Evolutionary conservation across 37 sponge, comb jelly and placozoan species (phyloP).

Genomic region (Petrosia ficiformis): DNA sequence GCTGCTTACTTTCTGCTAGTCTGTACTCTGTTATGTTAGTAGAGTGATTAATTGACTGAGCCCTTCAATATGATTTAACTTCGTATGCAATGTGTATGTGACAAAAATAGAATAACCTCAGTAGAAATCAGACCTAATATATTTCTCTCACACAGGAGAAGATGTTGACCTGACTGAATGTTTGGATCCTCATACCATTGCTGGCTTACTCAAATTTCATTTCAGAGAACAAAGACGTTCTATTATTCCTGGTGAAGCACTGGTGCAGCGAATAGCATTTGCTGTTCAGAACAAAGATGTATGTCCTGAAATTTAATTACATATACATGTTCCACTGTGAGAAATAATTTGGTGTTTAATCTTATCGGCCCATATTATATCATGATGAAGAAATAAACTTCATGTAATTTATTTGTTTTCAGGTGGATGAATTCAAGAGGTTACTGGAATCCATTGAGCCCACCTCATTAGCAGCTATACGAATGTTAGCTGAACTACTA

Average conservation of each 20-base stretch:
- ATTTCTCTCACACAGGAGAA: conserved; percentile 25
- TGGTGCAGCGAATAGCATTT: conserved; percentile 23
- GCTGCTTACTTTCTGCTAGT: too few relatives aligned
- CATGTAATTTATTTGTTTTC: too few relatives aligned
- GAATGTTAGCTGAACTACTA: conserved; percentile 49
- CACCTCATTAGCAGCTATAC: conserved; percentile 16
- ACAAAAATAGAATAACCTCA: too few relatives aligned
- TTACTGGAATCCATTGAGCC: too few relatives aligned
- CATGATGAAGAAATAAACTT: too few relatives aligned
- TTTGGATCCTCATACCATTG: conserved; percentile 74
- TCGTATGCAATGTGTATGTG: too few relatives aligned
- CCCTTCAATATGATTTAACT: too few relatives aligned
- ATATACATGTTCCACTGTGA: not conserved
- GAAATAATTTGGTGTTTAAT: not conserved
- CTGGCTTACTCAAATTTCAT: conserved; percentile 83
- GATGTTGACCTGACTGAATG: conserved; percentile 55
- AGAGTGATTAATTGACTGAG: too few relatives aligned
- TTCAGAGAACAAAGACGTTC: conserved; percentile 61
- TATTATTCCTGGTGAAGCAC: conserved; percentile 60
- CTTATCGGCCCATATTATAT: not conserved
- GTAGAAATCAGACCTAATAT: not conserved
- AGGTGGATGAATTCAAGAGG: too few relatives aligned
- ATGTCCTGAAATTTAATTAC: too few relatives aligned
- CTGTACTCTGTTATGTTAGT: too few relatives aligned
- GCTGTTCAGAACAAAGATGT: conserved; percentile 46